These are phyloP conservation scores for Haliclystus octoradiatus DNA, from an alignment of 30 jellyfish, hydroid and myxozoan genomes.

Conservation along the genomic window DNA sequence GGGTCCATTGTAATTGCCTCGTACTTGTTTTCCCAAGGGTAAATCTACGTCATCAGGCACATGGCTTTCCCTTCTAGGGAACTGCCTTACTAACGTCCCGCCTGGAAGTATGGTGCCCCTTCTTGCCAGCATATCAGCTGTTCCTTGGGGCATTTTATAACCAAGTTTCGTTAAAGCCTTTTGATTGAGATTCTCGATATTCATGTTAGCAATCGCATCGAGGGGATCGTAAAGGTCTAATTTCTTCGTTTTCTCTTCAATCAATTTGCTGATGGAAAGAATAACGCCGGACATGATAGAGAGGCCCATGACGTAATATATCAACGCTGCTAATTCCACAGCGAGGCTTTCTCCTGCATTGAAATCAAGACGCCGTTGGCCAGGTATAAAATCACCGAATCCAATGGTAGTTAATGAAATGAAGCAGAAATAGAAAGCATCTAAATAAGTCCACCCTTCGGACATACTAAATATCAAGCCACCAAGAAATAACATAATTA, in stretches of 20 bases:
- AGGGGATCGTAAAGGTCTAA: slow-evolving; percentile 70
- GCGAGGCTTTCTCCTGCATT: slow-evolving; percentile 35
- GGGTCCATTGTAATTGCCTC: no score
- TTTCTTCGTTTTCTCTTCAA: slow-evolving; percentile 82
- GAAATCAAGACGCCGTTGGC: slow-evolving; percentile 9
- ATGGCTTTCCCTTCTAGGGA: neutral
- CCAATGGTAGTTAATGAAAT: slow-evolving; percentile 77
- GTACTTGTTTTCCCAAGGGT: no score
- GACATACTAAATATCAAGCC: slow-evolving; percentile 37
- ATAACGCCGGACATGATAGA: slow-evolving; percentile 87
- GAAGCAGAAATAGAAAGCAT: slow-evolving; percentile 64
- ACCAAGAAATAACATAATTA: slow-evolving; percentile 55
- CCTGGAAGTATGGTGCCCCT: slow-evolving; percentile 86
- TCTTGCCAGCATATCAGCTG: slow-evolving; percentile 44
- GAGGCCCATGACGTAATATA: slow-evolving; percentile 73
- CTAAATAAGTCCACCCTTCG: slow-evolving; percentile 59
- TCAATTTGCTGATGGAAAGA: slow-evolving; percentile 43
- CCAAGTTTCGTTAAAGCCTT: slow-evolving; percentile 83
- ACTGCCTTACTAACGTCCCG: neutral
- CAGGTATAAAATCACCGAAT: slow-evolving; percentile 78
- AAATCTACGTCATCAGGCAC: slow-evolving; percentile 1
- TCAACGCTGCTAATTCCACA: slow-evolving; percentile 53
- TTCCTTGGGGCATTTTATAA: slow-evolving; percentile 26
- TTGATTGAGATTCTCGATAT: slow-evolving; percentile 62
- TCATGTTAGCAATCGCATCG: slow-evolving; percentile 70